Base-by-base conservation (phyloP, 2,888 invertebrate genomes). In the Neria commutata region DNA sequence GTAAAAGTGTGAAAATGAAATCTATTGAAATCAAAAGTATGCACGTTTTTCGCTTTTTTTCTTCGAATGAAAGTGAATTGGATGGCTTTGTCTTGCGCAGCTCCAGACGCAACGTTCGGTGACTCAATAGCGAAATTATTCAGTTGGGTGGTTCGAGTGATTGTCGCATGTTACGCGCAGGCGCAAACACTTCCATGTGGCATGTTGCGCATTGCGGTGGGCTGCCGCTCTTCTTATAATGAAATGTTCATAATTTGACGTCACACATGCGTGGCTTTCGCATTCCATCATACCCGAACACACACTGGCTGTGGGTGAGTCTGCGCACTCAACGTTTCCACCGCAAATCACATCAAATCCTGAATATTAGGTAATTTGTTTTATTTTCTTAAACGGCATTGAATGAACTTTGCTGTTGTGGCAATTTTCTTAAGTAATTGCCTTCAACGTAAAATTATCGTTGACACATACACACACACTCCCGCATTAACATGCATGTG, bases 401-500 rank as follows among this genome's bases (percentile, higher is more conserved):
- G 29, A 19, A 50, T 52, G 26, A 45, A 46, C 33, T 33, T n/a
- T 42, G n/a, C 52, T 57, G 60, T 46, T 65, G 72, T 63, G 63
- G 72, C 67, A 71, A 67, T 72, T 74, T 72, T 63, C 61, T 65
- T 67, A 72, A 72, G 73, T 74, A 74, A 76, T 76, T 75, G 70
- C 59, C 70, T 45, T 51, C 17, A 21, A 16, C 45, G 34, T 58
- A 50, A 51, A 63, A 65, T 57, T 66, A 68, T 62, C 5, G 21
- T 65, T 61, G 37, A 49, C n/a, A n/a, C n/a, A n/a, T n/a, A n/a
- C n/a, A n/a, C n/a, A n/a, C n/a, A n/a, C n/a, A n/a, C n/a, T n/a
- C n/a, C n/a, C n/a, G n/a, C n/a, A n/a, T n/a, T 33, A 8, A 14
- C 14, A 33, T 33, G 33, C 14, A 33, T 8, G 8, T 33, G 33